Evolutionary conservation across 2,888 invertebrate species (phyloP), one percentile per base, ranked within the genome.

Genomic region (Periphyllus acericola): DNA sequence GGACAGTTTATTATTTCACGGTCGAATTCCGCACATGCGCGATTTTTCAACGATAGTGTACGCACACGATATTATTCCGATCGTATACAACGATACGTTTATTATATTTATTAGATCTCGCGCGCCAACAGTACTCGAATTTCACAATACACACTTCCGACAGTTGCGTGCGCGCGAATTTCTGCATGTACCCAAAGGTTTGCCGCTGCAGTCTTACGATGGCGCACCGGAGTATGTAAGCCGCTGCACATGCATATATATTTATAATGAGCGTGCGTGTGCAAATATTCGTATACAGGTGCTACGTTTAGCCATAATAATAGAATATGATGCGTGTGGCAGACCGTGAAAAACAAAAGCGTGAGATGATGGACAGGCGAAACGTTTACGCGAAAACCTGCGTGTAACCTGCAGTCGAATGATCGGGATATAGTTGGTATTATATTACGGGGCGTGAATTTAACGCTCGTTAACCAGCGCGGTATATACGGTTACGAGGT

Each of bases 1-100:
- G n/a, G 71, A 72, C 71, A 32, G 72, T 82, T 82, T 52, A 34
- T 68, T 36, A 68, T 82, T 82, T 82, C 82, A 82, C 82, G 82
- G 82, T 82, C 82, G 82, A 72, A 71, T 81, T 46, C 60, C 11
- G n/a, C 36, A 5, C 6, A 36, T 36, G 6, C 9, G 36, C 36
- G 80, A 32, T 82, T 52, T 71, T 82, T 82, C 6, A 40, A 40
- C 72, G 72, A 52, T 52, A 40, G 1, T 14, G 14, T 14, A 46
- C 14, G 6, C 11, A 40, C 40, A 75, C n/a, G 5, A 40, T 14
- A n/a, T 40, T 40, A 75, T 75, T n/a, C n/a, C n/a, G n/a, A n/a
- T n/a, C n/a, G n/a, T n/a, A n/a, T n/a, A n/a, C n/a, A n/a, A n/a
- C n/a, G n/a, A n/a, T n/a, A n/a, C 21, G 3, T 40, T 46, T 2